These are phyloP conservation scores for Proales similis DNA, from an alignment of 1,140 invertebrate species.

Conservation along the genomic window DNA sequence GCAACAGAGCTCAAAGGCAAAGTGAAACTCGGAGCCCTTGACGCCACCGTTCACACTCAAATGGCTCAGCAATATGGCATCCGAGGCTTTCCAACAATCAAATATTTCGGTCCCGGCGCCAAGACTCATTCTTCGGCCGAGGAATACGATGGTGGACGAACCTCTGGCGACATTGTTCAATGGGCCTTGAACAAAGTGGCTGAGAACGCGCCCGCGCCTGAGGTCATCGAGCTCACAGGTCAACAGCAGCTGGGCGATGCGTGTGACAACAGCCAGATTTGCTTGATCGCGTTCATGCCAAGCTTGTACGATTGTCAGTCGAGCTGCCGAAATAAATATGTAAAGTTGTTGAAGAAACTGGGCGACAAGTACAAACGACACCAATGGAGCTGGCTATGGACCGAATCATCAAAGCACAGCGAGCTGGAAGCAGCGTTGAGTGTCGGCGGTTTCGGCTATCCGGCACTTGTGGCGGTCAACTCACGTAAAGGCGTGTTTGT, in stretches of 20 bases:
- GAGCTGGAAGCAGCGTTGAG: conserved; percentile 79
- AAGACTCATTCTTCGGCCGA: conserved; percentile 68
- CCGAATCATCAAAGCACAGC: conserved; percentile 75
- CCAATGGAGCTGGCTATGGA: conserved; percentile 94
- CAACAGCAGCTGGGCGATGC: conserved; percentile 63
- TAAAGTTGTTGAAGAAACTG: conserved; percentile 66
- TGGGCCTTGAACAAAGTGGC: conserved; percentile 79
- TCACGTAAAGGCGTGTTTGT: conserved; percentile 94
- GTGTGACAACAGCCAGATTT: conserved; percentile 78
- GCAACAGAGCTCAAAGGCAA: conserved; percentile 83
- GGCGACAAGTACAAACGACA: conserved; percentile 91
- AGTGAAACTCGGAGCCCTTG: conserved; percentile 89
- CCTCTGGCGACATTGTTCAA: conserved; percentile 74
- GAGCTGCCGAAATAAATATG: conserved; percentile 80
- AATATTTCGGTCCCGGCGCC: conserved; percentile 73
- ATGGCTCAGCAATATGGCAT: conserved; percentile 65
- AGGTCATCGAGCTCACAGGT: conserved; percentile 62
- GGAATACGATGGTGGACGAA: conserved; percentile 76
- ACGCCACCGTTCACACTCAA: conserved; percentile 79
- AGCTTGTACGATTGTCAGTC: conserved; percentile 95
- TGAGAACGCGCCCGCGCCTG: conserved; percentile 79
- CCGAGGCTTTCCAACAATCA: conserved; percentile 92
- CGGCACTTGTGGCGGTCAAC: conserved; percentile 89
- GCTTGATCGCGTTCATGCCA: conserved; percentile 84
- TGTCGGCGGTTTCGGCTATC: conserved; percentile 72